Evolutionary conservation across 2,797 vertebrate species (phyloP).

Genomic region (Gymnothorax javanicus): DNA sequence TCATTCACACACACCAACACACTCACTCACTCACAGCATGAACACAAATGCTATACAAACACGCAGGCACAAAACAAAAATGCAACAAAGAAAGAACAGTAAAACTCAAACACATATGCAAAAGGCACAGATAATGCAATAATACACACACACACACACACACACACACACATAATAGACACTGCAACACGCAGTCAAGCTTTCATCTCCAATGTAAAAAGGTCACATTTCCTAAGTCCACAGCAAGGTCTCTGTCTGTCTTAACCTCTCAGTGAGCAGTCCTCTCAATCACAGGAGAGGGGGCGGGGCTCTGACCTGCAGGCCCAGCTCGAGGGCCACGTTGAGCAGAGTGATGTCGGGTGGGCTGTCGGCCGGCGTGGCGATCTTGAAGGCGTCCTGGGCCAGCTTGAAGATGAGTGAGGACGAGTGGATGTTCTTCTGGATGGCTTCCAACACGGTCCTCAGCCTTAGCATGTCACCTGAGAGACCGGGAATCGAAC

Average conservation of each 20-base stretch:
- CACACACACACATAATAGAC: too few relatives aligned
- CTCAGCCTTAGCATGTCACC: slow-evolving; percentile 92
- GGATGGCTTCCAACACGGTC: slow-evolving; percentile 94
- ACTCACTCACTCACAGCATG: not conserved
- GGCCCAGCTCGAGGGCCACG: slow-evolving; percentile 90
- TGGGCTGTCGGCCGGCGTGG: slow-evolving; percentile 89
- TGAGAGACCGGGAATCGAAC: slow-evolving; percentile 46
- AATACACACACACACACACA: too few relatives aligned
- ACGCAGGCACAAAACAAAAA: too few relatives aligned
- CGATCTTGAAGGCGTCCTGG: slow-evolving; percentile 97
- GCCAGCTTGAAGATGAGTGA: slow-evolving; percentile 98
- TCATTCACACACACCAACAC: not conserved
- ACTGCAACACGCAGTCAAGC: too few relatives aligned
- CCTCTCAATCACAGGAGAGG: not conserved
- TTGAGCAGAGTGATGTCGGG: slow-evolving; percentile 94
- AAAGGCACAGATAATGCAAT: too few relatives aligned
- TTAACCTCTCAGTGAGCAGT: too few relatives aligned
- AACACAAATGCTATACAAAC: not conserved
- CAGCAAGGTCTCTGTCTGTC: too few relatives aligned
- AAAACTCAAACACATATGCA: too few relatives aligned
- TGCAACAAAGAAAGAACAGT: too few relatives aligned
- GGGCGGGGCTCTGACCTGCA: slow-evolving; percentile 80
- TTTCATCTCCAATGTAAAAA: too few relatives aligned
- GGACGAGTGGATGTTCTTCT: slow-evolving; percentile 98
- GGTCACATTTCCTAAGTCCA: too few relatives aligned